Evolutionary conservation across 1,140 invertebrate species (phyloP), one percentile per base, ranked within the genome.

Genomic region (Drosophila miranda): DNA sequence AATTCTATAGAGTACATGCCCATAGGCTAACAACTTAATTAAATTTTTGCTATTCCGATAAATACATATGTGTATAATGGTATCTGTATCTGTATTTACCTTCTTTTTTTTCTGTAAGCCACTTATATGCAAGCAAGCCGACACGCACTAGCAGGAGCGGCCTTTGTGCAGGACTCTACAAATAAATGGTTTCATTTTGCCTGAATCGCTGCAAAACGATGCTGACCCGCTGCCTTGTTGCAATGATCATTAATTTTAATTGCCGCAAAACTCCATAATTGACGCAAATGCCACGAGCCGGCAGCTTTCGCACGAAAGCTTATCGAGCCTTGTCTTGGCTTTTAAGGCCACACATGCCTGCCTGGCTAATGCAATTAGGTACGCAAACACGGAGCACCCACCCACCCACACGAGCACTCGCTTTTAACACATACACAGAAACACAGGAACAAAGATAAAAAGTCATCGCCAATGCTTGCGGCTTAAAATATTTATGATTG

Each of bases 401-500:
- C n/a, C 16, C 28, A 79, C 48, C 43, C 28, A 30, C 30, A 30
- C 8, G 30, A 30, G 9, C 8, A 30, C 7, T 3, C 28, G 8
- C 28, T 30, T 30, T 30, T 8, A 49, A 41, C 1, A 8, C 21
- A 6, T 59, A 45, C 58, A 43, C 46, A 41, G 8, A 45, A 34
- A n/a, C 14, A 28, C n/a, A 28, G n/a, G 21, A 21, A 79, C 44
- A 79, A 43, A 58, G 46, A 66, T 51, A 46, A 45, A 67, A 67
- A 73, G 78, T 59, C 71, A 79, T 70, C 55, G n/a, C 14, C 51
- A 48, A 53, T 64, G 62, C 74, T 78, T 66, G 71, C 76, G 58
- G 81, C 81, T 87, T 87, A 84, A 79, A 70, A 61, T 67, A 74
- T 86, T 86, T 81, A 84, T 84, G 81, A 84, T 84, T 81, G 82